Evolutionary conservation across 1,140 invertebrate genomes (phyloP).

Genomic region (Mylabris phalerata): DNA sequence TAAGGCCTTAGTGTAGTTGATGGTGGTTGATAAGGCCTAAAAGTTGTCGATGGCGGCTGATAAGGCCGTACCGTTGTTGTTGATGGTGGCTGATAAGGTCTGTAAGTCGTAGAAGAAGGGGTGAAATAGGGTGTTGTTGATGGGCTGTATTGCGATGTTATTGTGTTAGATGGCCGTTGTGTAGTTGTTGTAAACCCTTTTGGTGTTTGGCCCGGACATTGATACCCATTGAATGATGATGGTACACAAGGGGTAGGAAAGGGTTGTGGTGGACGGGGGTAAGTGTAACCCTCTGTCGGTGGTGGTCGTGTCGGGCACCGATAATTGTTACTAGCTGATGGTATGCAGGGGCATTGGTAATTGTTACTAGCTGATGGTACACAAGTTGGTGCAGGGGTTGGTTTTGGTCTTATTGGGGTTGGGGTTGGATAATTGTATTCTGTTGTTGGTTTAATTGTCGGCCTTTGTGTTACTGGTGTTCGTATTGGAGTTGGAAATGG

Average conservation of each 20-base stretch:
- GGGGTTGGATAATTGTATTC: slow-evolving; percentile 10
- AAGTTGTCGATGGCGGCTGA: slow-evolving; percentile 4
- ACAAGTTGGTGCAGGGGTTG: background rate
- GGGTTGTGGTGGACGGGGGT: slow-evolving; percentile 3
- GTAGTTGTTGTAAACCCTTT: slow-evolving; percentile 10
- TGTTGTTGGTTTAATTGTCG: slow-evolving; percentile 1
- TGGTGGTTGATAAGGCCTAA: slow-evolving; percentile 8
- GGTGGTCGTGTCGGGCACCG: background rate
- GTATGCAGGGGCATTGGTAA: background rate
- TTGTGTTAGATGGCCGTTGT: slow-evolving; percentile 12
- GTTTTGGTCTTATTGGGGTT: background rate
- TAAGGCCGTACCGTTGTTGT: background rate
- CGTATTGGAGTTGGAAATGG: background rate
- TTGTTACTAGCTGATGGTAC: background rate
- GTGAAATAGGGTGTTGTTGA: background rate
- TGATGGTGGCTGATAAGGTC: slow-evolving; percentile 3
- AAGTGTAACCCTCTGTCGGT: slow-evolving; percentile 3
- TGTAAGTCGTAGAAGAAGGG: background rate
- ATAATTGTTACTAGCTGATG: background rate
- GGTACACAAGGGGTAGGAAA: background rate
- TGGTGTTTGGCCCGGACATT: slow-evolving; percentile 7
- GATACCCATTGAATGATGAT: slow-evolving; percentile 1
- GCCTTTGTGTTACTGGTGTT: background rate
- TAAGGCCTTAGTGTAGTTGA: background rate
- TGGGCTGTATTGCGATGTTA: background rate